Evolutionary conservation across 2,113 vertebrate genomes (phyloP), one percentile per base, ranked within the genome.

Genomic region (Plecotus auritus): DNA sequence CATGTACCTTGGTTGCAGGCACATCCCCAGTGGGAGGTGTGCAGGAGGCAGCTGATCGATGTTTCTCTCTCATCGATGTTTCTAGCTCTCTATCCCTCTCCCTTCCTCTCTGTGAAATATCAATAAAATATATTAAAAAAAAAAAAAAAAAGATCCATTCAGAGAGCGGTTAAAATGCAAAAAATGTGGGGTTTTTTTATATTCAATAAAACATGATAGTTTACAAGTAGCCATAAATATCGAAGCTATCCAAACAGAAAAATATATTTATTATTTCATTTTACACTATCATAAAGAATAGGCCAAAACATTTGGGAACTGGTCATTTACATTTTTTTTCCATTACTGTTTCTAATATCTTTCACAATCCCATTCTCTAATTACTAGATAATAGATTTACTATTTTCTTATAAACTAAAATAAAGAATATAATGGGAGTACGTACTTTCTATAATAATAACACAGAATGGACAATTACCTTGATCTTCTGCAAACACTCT

Each of bases 401-500:
- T 35, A 69, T 84, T 72, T 96, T 93, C 54, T 91, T 77, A 84
- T 26, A 37, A 16, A 47, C 30, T 88, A 90, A 82, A 90, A 86
- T 83, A 80, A 1, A 74, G 23, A 42, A 23, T 54, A 83, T 28
- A 61, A 84, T 23, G 35, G 42, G n/a, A 95, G 8, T 16, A 51
- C 32, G 23, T 69, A 69, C 45, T 88, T 77, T 89, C 59, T 81
- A 35, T 32, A 85, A 40, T 28, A 84, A 93, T 12, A 51, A 54
- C 66, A 81, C 1, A 91, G 47, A 72, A 47, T 70, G 80, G 47
- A 66, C 80, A 89, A 94, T 98, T 98, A 99, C 98, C 98, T 56
- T 98, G 97, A 56, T 98, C 98, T 70, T 99, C 99, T 51, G 99
- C 99, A 98, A 99, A 99, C 86, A 99, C 97, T 90, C 98, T 98